Evolutionary conservation across 1,140 invertebrate genomes (phyloP).

Genomic region (Musca vetustissima): DNA sequence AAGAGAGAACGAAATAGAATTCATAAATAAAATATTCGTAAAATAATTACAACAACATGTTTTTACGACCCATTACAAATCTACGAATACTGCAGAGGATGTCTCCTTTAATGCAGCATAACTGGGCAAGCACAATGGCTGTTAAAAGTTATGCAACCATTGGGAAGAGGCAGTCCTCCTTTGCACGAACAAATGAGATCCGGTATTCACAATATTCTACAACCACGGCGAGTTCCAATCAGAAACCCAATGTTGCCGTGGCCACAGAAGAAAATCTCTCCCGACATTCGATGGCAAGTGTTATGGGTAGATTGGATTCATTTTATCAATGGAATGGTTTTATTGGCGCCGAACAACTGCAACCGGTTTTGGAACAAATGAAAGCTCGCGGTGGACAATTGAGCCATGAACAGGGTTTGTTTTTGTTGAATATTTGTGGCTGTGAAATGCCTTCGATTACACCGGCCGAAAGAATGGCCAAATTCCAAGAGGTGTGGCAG

Average conservation of each 20-base stretch:
- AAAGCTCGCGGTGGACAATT: conserved; percentile 17
- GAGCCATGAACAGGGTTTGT: conserved; percentile 35
- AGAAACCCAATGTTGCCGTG: background rate
- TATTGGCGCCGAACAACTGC: conserved; percentile 34
- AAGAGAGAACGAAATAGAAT: too few relatives aligned
- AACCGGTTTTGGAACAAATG: conserved; percentile 26
- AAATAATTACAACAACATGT: background rate
- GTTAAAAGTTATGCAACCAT: conserved; percentile 7
- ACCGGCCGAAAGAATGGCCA: conserved; percentile 30
- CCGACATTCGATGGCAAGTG: background rate
- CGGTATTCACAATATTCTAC: background rate
- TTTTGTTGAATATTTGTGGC: conserved; percentile 43
- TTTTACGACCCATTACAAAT: background rate
- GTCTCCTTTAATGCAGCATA: too few relatives aligned
- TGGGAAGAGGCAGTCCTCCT: background rate
- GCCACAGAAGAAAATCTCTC: background rate
- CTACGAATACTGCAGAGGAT: background rate
- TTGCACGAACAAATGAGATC: background rate
- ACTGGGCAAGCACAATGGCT: background rate
- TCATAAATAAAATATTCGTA: background rate
- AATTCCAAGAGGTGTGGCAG: conserved; percentile 40
- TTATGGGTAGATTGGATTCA: conserved; percentile 32
- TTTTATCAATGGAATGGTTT: conserved; percentile 40
- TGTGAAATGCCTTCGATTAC: conserved; percentile 39
- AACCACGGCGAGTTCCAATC: background rate